These are phyloP conservation scores for Emydoidea blandingii DNA, from an alignment of 2,797 vertebrate genomes.

Conservation along the genomic window DNA sequence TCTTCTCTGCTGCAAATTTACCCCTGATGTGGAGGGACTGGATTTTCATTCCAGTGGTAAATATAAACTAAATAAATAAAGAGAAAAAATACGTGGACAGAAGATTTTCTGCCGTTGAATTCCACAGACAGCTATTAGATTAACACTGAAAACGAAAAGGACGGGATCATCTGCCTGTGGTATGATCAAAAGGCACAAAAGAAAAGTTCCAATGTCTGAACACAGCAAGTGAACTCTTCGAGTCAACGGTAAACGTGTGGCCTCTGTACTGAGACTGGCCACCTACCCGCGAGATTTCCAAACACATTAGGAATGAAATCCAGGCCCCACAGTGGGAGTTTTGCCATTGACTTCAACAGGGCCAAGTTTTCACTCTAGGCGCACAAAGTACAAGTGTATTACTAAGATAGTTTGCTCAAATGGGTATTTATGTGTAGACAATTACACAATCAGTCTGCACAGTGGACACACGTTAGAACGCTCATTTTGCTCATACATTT, in stretches of 20 bases:
- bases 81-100: rapidly evolving
- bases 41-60: neutral
- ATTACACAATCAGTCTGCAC: neutral
- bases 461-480: neutral
- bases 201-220: neutral
- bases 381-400: neutral
- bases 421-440: neutral
- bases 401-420: neutral
- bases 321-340: too few relatives aligned
- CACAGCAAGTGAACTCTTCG: neutral
- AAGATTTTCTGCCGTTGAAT: neutral
- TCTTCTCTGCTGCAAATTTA: neutral
- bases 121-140: neutral
- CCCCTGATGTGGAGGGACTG: rapidly evolving
- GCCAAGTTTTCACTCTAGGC: neutral
- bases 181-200: neutral
- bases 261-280: neutral
- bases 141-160: neutral
- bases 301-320: neutral
- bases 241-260: rapidly evolving
- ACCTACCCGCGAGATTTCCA: neutral
- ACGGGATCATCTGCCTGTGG: neutral
- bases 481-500: neutral
- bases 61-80: neutral
- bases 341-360: neutral